Base-by-base conservation (phyloP, 2,888 invertebrate genomes). In the Eristalinus aeneus region DNA sequence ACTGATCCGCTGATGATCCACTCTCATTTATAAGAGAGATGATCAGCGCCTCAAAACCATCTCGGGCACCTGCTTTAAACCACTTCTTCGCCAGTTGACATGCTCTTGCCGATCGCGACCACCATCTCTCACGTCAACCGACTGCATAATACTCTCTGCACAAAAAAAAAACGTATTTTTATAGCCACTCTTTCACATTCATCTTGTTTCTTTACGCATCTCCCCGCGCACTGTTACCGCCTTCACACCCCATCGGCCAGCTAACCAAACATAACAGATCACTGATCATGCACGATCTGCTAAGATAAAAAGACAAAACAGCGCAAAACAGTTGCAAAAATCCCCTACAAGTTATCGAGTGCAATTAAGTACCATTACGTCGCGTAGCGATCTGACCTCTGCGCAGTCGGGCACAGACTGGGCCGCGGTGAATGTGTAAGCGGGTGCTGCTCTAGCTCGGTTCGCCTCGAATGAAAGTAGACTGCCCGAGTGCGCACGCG, bases 331-430 rank as follows among this genome's bases (percentile, higher is more conserved):
- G 65, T 81, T 77, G 76, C 73, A 65, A 64, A 76, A 72, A 80
- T 34, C 58, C 54, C 54, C 20, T 46, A 46, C 76, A 85, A 81
- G 84, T 76, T 85, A 76, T 85, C 65, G 76, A 72, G 58, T 64
- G 76, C 81, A 85, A 85, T 85, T 85, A 85, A 81, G 76, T 69
- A 76, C 73, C 54, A 81, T 85, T 85, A 85, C 85, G 85, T 85
- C 81, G 76, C 58, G 53, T 69, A 68, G 27, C 39, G 61, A 73
- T 73, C 72, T 85, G 85, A 85, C 85, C 85, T 85, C 76, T 81
- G 39, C 36, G 73, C 36, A 69, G 77, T 85, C 80, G 32, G 58
- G 54, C 63, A 68, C 64, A 72, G 23, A 67, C 61, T 46, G 22
- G 39, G 36, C 20, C 68, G 16, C 61, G 56, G 46, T 68, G 67